These are phyloP conservation scores for Phortica variegata DNA, from an alignment of 1,140 invertebrate genomes.

Conservation along the genomic window DNA sequence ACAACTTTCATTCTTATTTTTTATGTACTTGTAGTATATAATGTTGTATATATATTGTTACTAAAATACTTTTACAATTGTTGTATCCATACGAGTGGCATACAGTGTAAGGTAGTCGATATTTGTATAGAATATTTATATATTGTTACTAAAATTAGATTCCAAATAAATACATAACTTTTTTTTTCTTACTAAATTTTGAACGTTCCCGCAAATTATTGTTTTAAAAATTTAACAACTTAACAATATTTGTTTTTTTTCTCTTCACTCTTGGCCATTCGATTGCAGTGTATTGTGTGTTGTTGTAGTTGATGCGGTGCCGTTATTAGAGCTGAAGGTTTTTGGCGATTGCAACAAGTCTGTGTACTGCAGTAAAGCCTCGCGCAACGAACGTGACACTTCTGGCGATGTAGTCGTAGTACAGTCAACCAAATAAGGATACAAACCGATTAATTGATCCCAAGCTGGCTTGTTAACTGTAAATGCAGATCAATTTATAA, in stretches of 20 bases:
- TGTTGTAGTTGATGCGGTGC: not conserved
- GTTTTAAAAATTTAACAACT: slow-evolving; percentile 24
- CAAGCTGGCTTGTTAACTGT: slow-evolving; percentile 84
- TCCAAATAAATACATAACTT: not conserved
- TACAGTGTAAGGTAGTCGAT: not conserved
- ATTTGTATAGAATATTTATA: slow-evolving; percentile 15
- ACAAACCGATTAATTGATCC: slow-evolving; percentile 88
- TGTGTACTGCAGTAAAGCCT: slow-evolving; percentile 84
- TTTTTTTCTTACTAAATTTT: slow-evolving; percentile 31
- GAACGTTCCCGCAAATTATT: no score
- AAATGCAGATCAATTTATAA: no score
- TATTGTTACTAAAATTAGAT: slow-evolving; percentile 27
- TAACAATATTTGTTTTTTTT: slow-evolving; percentile 17
- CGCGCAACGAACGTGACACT: slow-evolving; percentile 78
- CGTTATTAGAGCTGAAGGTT: slow-evolving; percentile 21
- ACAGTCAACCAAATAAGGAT: slow-evolving; percentile 88
- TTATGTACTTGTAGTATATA: no score
- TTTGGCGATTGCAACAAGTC: slow-evolving; percentile 77
- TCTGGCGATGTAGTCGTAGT: slow-evolving; percentile 75
- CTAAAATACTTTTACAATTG: slow-evolving; percentile 13
- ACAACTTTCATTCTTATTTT: slow-evolving; percentile 19
- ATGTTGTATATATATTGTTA: not conserved
- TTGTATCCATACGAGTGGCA: not conserved
- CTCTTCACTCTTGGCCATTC: slow-evolving; percentile 49
- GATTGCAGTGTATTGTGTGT: slow-evolving; percentile 43